A percentile compares a stretch with the other conserved stretches of the same genome.
These are phyloP conservation scores for Kuschelorhynchus macadamiae DNA, from an alignment of 2,888 invertebrate genomes.

Conservation along the genomic window DNA sequence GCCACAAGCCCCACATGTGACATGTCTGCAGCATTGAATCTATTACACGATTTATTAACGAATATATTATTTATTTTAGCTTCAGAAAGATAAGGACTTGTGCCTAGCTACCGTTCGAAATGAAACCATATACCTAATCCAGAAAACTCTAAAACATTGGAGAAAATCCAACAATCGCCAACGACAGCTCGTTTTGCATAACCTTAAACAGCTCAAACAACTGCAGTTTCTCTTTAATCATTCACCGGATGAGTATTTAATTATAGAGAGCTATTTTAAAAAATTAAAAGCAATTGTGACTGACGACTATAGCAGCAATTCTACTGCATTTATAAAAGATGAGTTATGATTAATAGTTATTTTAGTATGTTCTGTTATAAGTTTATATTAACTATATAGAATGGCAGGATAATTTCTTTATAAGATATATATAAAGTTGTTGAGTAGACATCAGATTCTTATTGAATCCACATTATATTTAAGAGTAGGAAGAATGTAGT, in stretches of 20 bases:
- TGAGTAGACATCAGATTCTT: too few species aligned
- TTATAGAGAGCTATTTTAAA: constrained; percentile 53
- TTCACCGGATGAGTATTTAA: constrained; percentile 52
- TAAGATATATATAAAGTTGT: too few species aligned
- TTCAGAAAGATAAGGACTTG: constrained; percentile 61
- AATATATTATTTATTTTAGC: too few species aligned
- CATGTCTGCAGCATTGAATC: background rate
- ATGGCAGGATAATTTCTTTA: too few species aligned
- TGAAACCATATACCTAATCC: constrained; percentile 71
- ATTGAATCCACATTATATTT: too few species aligned
- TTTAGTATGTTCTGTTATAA: constrained; percentile 16
- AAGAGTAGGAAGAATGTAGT: too few species aligned
- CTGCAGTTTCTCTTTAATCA: constrained; percentile 65
- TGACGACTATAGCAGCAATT: constrained; percentile 28
- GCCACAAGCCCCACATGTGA: background rate
- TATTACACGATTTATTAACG: too few species aligned
- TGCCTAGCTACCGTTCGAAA: constrained; percentile 71
- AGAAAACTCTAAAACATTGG: constrained; percentile 72
- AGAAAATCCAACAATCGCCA: constrained; percentile 63
- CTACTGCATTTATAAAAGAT: constrained; percentile 23
- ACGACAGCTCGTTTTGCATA: constrained; percentile 59
- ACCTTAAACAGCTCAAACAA: constrained; percentile 62
- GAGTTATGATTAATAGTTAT: constrained; percentile 45
- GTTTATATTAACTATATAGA: too few species aligned
- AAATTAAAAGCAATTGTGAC: constrained; percentile 47